Evolutionary conservation across 2,113 vertebrate species (phyloP).

Genomic region (Calypte anna): DNA sequence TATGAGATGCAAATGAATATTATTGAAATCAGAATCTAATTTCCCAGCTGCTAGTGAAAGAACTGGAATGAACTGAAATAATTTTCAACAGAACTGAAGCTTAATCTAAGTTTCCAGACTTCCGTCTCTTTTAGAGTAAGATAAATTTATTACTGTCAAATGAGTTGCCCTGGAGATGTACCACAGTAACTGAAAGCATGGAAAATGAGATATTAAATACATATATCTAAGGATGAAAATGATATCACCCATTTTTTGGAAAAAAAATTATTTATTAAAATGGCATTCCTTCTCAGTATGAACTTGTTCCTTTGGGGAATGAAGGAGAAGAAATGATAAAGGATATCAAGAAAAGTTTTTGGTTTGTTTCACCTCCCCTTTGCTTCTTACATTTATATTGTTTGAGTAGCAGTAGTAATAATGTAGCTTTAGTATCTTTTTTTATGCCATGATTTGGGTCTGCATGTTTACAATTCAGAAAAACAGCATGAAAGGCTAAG

Average conservation of each 20-base stretch:
- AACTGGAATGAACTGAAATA: not conserved
- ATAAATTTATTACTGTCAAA: not conserved
- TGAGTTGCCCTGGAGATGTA: not conserved
- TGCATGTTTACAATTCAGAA: not conserved
- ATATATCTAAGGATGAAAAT: not conserved
- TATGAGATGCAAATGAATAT: constrained; percentile 11
- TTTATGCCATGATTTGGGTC: not conserved
- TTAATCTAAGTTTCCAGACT: constrained; percentile 8
- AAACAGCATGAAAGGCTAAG: not conserved
- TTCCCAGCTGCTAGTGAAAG: not conserved
- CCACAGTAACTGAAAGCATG: not conserved
- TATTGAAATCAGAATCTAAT: constrained; percentile 40
- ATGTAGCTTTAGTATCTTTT: not conserved
- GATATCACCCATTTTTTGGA: not conserved
- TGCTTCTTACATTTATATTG: not conserved
- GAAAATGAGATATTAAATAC: not conserved
- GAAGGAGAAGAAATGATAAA: not conserved
- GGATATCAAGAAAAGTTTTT: not conserved
- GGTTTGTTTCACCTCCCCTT: rapidly evolving
- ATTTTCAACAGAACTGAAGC: not conserved
- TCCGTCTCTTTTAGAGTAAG: not conserved
- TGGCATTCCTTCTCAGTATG: not conserved
- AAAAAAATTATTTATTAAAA: not conserved
- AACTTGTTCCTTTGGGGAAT: not conserved
- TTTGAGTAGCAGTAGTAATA: not conserved